A percentile compares a stretch with the other conserved stretches of the same genome.
phyloP scores from a whole-genome alignment of 2,113 vertebrate species.

The Zingel zingel region DNA sequence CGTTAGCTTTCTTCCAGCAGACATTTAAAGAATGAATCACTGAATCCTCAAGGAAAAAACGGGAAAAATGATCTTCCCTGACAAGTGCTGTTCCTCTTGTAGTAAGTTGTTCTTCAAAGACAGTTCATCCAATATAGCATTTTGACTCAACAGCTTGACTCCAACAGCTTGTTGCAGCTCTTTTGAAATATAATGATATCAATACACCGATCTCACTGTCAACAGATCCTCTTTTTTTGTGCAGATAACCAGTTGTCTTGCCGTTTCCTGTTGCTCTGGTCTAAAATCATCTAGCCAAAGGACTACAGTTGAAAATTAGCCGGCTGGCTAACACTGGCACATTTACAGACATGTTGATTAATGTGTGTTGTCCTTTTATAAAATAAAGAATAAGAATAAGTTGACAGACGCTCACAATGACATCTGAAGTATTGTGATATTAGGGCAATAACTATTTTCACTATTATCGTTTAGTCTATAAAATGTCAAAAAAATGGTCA shows the following conservation, averaged over 20 bases:
- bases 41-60: background rate
- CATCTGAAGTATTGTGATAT: background rate
- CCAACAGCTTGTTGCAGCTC: too few species aligned
- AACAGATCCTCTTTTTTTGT: background rate
- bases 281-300: too few species aligned
- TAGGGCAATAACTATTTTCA: background rate
- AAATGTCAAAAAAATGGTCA: background rate
- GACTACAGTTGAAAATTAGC: too few species aligned
- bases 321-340: too few species aligned
- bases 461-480: background rate
- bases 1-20: background rate
- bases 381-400: too few species aligned
- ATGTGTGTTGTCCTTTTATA: too few species aligned
- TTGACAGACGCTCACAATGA: background rate
- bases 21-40: conserved; percentile 24
- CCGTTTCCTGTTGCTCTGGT: too few species aligned
- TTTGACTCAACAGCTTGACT: background rate
- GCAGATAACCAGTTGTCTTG: background rate
- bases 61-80: background rate
- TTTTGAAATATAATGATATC: background rate
- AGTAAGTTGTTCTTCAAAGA: background rate
- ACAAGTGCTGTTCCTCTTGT: background rate
- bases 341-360: too few species aligned
- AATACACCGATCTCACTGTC: background rate
- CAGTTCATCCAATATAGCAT: background rate